Evolutionary conservation across 2,797 vertebrate species (phyloP), one percentile per base, ranked within the genome.

Genomic region (Neoniphon sammara): DNA sequence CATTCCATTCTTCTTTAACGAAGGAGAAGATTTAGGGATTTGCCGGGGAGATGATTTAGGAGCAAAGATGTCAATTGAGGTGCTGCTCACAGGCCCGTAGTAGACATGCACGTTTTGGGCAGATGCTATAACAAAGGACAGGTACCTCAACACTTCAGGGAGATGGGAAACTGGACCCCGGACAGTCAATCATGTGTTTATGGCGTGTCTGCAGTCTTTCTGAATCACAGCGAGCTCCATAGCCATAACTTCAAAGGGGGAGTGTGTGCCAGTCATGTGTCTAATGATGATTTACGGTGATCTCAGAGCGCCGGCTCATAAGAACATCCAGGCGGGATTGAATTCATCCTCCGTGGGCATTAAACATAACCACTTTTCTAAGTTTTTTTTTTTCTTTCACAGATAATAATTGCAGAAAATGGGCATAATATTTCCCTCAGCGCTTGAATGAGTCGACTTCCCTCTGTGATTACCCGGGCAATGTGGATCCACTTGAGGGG

Each of bases 401-500:
- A 69, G 31, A 46, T 68, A 79, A 66, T 81, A 69, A 75, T 80
- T 66, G 77, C 58, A 70, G 60, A 82, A 78, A 76, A 73, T 21
- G 52, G 70, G 83, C 15, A n/a, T 74, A 74, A 83, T 83, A 53
- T 81, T 63, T 77, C 62, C 66, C 60, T 53, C 30, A 10, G 46
- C 68, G 55, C 69, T 62, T 71, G 46, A 8, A 46, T 36, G 39
- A 59, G 21, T 67, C 27, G 34, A 50, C 58, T 73, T 83, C 61
- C 60, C 50, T 14, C 34, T 7, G 11, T 78, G 73, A 84, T 87
- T 75, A 73, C 66, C 57, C 1, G 6, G 31, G 61, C 68, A 87
- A 85, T 83, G 59, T 87, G 73, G 75, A 81, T 80, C 66, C 75
- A 85, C 64, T 84, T 82, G 74, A 78, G n/a, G n/a, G n/a, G 75